Percentiles rank a stretch among this genome's conserved stretches.
Evolutionary conservation across 92 coral and sea anemone genomes (phyloP).

Genomic region (Metridium senile): DNA sequence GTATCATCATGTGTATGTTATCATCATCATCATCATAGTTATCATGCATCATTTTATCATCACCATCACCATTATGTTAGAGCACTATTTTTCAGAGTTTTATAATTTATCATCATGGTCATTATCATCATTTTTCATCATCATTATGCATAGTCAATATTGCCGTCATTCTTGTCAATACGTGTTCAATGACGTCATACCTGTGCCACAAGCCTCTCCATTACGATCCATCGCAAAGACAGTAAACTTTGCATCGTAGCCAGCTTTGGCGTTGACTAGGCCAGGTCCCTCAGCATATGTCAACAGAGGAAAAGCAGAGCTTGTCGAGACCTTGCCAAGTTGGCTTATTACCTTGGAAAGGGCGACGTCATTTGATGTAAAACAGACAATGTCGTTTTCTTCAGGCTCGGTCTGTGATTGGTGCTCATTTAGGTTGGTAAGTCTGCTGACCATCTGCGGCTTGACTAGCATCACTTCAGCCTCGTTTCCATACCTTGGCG

Average conservation of each 20-base stretch:
- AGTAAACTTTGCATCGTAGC: conserved; percentile 69
- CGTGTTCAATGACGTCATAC: conserved; percentile 9
- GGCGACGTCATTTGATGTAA: conserved; percentile 70
- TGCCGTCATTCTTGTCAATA: background rate
- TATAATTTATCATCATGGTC: background rate
- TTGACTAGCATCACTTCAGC: conserved; percentile 93
- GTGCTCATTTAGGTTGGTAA: conserved; percentile 72
- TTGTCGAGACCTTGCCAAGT: conserved; percentile 77
- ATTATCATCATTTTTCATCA: too few species aligned
- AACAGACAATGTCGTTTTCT: conserved; percentile 77
- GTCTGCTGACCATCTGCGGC: conserved; percentile 96
- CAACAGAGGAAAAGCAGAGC: conserved; percentile 78
- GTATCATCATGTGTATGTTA: too few species aligned
- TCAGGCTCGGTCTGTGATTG: conserved; percentile 90
- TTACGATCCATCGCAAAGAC: conserved; percentile 67
- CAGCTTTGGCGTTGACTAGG: conserved; percentile 70
- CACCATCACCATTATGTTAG: background rate
- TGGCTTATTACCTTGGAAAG: conserved; percentile 69
- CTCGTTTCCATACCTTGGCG: conserved; percentile 79
- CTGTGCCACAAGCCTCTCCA: conserved; percentile 71
- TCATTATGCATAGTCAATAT: background rate
- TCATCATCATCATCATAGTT: background rate
- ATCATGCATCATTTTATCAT: background rate
- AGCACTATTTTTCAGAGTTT: too few species aligned
- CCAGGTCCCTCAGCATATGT: conserved; percentile 83